A percentile compares a stretch with the other conserved stretches of the same genome.
Conservation (phyloP, 1,140 invertebrate genomes). For the Caenorhabditis elegans region DNA sequence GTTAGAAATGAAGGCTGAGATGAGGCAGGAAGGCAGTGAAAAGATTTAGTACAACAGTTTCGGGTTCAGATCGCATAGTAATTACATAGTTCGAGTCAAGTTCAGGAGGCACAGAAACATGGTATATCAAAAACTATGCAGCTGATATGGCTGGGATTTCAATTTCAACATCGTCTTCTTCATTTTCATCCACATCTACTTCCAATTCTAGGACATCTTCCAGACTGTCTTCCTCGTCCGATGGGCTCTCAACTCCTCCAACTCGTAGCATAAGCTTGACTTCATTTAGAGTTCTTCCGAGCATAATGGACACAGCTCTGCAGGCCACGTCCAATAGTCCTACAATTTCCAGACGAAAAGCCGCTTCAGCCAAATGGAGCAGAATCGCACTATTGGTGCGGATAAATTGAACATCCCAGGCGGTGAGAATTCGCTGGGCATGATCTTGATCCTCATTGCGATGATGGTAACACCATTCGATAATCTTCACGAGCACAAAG, state of each 20-base stretch:
- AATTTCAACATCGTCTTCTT: not conserved
- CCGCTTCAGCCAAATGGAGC: not conserved
- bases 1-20: no score
- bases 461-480: not conserved
- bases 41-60: no score
- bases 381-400: not conserved
- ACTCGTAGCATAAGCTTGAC: not conserved
- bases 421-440: not conserved
- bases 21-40: no score
- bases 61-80: no score
- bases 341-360: not conserved
- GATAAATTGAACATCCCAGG: not conserved
- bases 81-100: not conserved
- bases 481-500: not conserved
- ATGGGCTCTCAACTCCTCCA: no score
- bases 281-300: not conserved
- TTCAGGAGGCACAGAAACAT: constrained; percentile 4
- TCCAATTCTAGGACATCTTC: not conserved
- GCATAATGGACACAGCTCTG: not conserved
- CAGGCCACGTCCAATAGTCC: not conserved
- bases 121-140: not conserved
- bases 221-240: no score
- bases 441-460: not conserved
- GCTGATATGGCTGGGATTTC: not conserved
- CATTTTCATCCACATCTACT: not conserved